Percentiles rank a stretch among this genome's conserved stretches.
These are phyloP conservation scores for Bathynomus jamesi DNA, from an alignment of 1,140 invertebrate species.

Conservation along the genomic window DNA sequence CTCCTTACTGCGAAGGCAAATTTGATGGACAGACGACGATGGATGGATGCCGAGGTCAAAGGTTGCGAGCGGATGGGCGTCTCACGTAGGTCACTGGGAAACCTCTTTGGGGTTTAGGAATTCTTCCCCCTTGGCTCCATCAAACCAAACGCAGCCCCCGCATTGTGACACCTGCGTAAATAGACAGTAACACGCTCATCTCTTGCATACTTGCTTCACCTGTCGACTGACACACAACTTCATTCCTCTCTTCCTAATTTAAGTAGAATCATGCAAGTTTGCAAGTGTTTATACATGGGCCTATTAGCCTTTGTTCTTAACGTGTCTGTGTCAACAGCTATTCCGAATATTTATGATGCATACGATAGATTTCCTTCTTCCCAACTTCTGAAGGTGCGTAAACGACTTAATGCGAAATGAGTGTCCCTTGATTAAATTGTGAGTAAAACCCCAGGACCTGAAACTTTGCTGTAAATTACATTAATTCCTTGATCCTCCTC, in stretches of 20 bases:
- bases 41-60: not conserved
- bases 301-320: not conserved
- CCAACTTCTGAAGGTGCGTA: not conserved
- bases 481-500: constrained; percentile 6
- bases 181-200: not conserved
- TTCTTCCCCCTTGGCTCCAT: not conserved
- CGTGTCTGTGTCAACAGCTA: not conserved
- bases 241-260: not conserved
- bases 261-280: not conserved
- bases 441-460: not conserved
- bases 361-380: not conserved
- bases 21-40: not conserved
- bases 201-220: not conserved
- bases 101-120: no score
- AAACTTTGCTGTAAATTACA: not conserved
- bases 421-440: not conserved
- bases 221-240: not conserved
- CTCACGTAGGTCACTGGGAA: not conserved
- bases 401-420: no score
- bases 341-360: not conserved
- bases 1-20: not conserved
- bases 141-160: not conserved
- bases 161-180: not conserved
- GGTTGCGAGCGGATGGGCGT: not conserved
- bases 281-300: not conserved